phyloP scores from a whole-genome alignment of 2,888 invertebrate species.

The Dione juno region DNA sequence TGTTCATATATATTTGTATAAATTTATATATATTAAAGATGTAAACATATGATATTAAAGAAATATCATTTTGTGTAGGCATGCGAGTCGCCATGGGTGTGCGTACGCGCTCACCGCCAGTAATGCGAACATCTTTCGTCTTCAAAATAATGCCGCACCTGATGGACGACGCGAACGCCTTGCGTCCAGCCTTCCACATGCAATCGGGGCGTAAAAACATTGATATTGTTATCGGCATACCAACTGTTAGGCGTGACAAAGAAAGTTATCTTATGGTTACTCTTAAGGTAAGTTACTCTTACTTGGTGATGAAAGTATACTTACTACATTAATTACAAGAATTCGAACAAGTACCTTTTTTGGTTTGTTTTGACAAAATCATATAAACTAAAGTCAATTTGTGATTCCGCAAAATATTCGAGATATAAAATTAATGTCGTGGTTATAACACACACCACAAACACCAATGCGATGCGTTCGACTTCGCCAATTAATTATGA shows the following conservation, averaged over 20 bases:
- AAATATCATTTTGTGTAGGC: slow-evolving; percentile 50
- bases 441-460: too few relatives aligned
- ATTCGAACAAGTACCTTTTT: too few relatives aligned
- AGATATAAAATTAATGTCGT: too few relatives aligned
- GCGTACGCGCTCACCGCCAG: slow-evolving; percentile 64
- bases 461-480: too few relatives aligned
- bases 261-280: slow-evolving; percentile 94
- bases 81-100: slow-evolving; percentile 63
- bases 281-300: slow-evolving; percentile 71
- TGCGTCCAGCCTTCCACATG: slow-evolving; percentile 90
- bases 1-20: neutral
- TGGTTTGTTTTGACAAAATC: too few relatives aligned
- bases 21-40: neutral
- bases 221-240: slow-evolving; percentile 93
- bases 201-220: slow-evolving; percentile 89
- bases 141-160: slow-evolving; percentile 95
- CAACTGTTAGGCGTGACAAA: slow-evolving; percentile 94
- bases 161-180: slow-evolving; percentile 88
- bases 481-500: neutral
- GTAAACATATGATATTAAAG: neutral
- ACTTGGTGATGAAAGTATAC: too few relatives aligned
- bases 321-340: too few relatives aligned
- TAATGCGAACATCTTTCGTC: slow-evolving; percentile 89
- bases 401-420: too few relatives aligned
- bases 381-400: neutral